Percentiles rank a stretch among this genome's conserved stretches.
Conservation (phyloP, 2,113 vertebrate species). For the Leptobrachium leishanense region DNA sequence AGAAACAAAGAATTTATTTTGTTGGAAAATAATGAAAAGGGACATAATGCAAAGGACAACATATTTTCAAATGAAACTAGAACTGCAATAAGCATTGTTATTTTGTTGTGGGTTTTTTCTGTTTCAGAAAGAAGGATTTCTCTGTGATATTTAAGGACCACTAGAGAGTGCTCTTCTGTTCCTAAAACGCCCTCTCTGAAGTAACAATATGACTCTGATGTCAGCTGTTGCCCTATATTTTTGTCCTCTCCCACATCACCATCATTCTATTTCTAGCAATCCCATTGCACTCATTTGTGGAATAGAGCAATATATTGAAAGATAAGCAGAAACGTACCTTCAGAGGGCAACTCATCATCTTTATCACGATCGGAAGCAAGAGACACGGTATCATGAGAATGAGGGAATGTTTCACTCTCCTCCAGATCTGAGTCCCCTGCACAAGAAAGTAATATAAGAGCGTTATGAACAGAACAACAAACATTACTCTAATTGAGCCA, state of each 20-base stretch:
- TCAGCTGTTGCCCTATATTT: constrained; percentile 43
- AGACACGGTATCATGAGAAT: constrained; percentile 76
- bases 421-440: constrained; percentile 75
- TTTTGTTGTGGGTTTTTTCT: neutral
- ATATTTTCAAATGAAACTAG: no score
- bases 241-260: constrained; percentile 51
- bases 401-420: constrained; percentile 73
- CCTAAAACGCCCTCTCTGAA: constrained; percentile 61
- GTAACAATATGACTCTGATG: constrained; percentile 53
- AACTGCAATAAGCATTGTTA: neutral
- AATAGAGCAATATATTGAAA: constrained; percentile 46
- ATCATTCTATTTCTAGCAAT: constrained; percentile 17
- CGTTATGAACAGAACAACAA: neutral
- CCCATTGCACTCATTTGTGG: constrained; percentile 7
- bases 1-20: no score
- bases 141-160: constrained; percentile 54
- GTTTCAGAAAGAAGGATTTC: neutral
- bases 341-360: constrained; percentile 79
- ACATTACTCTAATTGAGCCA: neutral
- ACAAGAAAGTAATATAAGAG: constrained; percentile 33
- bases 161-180: constrained; percentile 82
- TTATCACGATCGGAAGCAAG: constrained; percentile 87
- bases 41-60: no score
- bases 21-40: no score
- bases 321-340: constrained; percentile 76